These are phyloP conservation scores for Acleris holmiana DNA, from an alignment of 2,888 invertebrate species.

Conservation along the genomic window DNA sequence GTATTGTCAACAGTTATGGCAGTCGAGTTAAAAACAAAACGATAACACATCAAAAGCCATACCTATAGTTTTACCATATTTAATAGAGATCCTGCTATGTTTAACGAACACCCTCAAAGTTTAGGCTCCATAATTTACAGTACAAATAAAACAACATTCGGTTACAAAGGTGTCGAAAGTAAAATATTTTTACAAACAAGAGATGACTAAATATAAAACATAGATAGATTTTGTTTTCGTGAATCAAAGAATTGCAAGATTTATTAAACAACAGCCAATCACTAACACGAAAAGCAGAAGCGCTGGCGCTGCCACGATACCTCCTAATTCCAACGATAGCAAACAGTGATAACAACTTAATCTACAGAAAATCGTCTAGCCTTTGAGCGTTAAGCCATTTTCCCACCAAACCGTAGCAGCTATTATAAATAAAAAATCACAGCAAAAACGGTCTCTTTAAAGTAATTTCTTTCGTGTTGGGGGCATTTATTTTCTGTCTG, in stretches of 20 bases:
- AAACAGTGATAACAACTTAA: slow-evolving; percentile 18
- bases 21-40: too few species aligned
- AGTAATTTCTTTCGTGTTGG: slow-evolving; percentile 12
- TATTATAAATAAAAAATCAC: slow-evolving; percentile 29
- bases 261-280: neutral
- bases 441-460: slow-evolving; percentile 16
- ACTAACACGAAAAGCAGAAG: slow-evolving; percentile 1
- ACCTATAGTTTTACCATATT: too few species aligned
- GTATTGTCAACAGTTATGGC: too few species aligned
- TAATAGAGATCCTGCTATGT: too few species aligned
- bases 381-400: slow-evolving; percentile 17
- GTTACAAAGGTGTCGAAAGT: too few species aligned
- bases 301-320: neutral
- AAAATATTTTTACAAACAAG: too few species aligned
- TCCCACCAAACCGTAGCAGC: slow-evolving; percentile 17
- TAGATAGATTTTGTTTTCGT: too few species aligned
- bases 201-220: too few species aligned
- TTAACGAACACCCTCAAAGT: too few species aligned
- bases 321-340: slow-evolving; percentile 20
- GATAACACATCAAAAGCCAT: too few species aligned
- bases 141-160: too few species aligned
- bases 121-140: too few species aligned
- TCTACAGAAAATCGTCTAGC: slow-evolving; percentile 23
- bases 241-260: neutral
- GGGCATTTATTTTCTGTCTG: slow-evolving; percentile 8